Evolutionary conservation across 1,140 invertebrate genomes (phyloP).

Genomic region (Anagrus nilaparvatae): DNA sequence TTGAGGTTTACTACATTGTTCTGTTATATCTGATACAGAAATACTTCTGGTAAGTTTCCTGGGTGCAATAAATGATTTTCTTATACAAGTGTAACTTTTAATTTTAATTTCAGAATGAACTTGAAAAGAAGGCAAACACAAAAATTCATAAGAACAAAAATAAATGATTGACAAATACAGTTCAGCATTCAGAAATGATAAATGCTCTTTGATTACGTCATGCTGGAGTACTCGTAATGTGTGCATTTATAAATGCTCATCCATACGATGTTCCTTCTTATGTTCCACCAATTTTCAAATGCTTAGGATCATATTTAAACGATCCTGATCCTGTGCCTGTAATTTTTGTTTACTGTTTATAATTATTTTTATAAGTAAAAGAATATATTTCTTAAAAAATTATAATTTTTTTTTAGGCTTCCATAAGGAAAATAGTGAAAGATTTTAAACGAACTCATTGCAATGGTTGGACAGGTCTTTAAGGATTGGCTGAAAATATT

Average conservation of each 20-base stretch:
- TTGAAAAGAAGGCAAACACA: constrained; percentile 42
- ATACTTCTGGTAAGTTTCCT: constrained; percentile 43
- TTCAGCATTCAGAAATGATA: constrained; percentile 29
- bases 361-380: constrained; percentile 1
- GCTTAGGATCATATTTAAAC: constrained; percentile 67
- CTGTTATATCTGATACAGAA: constrained; percentile 53
- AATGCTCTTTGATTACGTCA: constrained; percentile 52
- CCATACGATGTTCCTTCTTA: constrained; percentile 83
- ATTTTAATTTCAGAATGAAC: constrained; percentile 38
- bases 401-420: constrained; percentile 40
- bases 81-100: background rate
- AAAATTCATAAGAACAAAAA: constrained; percentile 29
- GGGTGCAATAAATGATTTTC: background rate
- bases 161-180: constrained; percentile 15
- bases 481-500: constrained; percentile 72
- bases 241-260: constrained; percentile 77
- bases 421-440: constrained; percentile 74
- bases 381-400: background rate
- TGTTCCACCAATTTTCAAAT: constrained; percentile 71
- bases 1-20: constrained; percentile 77
- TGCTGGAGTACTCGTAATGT: constrained; percentile 77
- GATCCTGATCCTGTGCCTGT: constrained; percentile 89
- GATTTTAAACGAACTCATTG: constrained; percentile 89
- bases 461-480: constrained; percentile 66
- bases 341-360: constrained; percentile 28